Conservation (phyloP, 2,888 invertebrate species). For the Resseliella maxima region DNA sequence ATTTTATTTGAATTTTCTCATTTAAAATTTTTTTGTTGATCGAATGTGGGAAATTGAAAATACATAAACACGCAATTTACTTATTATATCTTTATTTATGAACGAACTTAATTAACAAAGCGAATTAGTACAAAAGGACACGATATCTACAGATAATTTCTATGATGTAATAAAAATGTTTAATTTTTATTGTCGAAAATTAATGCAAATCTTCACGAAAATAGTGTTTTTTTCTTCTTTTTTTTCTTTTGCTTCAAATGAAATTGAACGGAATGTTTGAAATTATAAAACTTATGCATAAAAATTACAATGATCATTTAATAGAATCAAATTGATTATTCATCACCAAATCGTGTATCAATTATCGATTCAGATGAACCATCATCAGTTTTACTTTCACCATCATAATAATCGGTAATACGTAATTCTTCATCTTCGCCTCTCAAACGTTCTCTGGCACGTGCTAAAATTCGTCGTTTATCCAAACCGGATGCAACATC, state of each 20-base stretch:
- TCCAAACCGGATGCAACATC: constrained; percentile 54
- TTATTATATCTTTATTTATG: constrained; percentile 18
- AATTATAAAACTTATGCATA: background rate
- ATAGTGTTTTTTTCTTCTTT: no score
- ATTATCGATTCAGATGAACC: constrained; percentile 23
- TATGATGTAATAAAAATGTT: no score
- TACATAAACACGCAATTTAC: constrained; percentile 2
- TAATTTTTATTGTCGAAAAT: no score
- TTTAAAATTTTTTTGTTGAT: background rate
- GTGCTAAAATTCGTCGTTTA: constrained; percentile 53
- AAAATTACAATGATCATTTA: background rate
- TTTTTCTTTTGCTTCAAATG: no score
- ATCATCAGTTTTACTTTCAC: background rate
- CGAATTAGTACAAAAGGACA: background rate
- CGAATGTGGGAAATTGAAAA: constrained; percentile 6
- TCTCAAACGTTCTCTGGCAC: constrained; percentile 43
- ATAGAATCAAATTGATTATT: background rate
- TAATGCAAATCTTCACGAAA: no score
- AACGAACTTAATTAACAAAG: background rate
- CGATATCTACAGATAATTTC: background rate
- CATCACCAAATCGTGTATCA: constrained; percentile 31
- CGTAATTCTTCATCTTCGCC: constrained; percentile 31
- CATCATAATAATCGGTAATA: constrained; percentile 16
- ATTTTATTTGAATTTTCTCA: background rate
- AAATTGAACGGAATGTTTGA: background rate